phyloP scores from a whole-genome alignment of 2,888 invertebrate genomes.

The Allolobophora icterica region DNA sequence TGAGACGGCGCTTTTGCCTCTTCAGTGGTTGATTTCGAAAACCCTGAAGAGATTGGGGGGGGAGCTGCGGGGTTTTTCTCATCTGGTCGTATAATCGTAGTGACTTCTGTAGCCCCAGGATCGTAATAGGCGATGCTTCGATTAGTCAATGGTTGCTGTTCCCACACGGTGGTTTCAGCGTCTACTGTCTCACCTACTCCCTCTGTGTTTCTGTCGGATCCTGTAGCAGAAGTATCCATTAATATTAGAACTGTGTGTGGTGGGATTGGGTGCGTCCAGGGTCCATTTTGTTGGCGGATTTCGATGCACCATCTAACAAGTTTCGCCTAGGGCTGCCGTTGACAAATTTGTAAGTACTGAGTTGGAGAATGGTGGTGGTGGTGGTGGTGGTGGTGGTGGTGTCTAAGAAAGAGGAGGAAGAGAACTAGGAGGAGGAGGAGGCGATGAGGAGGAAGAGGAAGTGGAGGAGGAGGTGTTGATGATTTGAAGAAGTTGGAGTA shows the following conservation, averaged over 20 bases:
- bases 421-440: too few species aligned
- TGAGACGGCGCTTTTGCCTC: not conserved
- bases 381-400: not conserved
- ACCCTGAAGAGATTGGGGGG: not conserved
- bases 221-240: not conserved
- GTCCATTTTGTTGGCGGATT: not conserved
- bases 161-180: too few species aligned
- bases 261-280: not conserved
- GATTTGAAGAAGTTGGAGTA: too few species aligned
- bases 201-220: not conserved
- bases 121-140: not conserved
- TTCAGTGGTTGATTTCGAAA: not conserved
- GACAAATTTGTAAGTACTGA: too few species aligned
- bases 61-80: not conserved
- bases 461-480: not conserved
- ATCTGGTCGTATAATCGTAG: not conserved
- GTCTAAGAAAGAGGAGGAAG: not conserved
- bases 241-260: not conserved
- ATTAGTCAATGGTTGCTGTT: too few species aligned
- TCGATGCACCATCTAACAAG: not conserved
- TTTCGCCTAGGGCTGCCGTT: not conserved
- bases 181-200: not conserved
- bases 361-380: not conserved
- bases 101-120: not conserved
- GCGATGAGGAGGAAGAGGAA: not conserved